Percentiles rank a stretch among this genome's conserved stretches.
These are phyloP conservation scores for Anarsia innoxiella DNA, from an alignment of 2,888 invertebrate species.

Conservation along the genomic window DNA sequence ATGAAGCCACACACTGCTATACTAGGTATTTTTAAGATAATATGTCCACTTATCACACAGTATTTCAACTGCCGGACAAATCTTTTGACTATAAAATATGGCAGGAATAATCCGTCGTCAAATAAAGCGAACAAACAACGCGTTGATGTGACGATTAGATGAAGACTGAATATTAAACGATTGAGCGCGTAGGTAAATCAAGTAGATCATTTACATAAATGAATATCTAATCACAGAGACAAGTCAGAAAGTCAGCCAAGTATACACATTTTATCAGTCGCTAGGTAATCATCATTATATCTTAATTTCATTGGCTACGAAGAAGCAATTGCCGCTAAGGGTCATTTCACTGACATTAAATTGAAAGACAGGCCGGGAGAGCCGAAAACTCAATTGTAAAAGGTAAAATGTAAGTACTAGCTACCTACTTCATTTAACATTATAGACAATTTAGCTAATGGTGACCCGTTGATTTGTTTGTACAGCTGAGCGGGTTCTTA, in stretches of 20 bases:
- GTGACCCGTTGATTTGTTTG: constrained; percentile 2
- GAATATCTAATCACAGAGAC: constrained; percentile 31
- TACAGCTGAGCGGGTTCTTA: too few relatives aligned
- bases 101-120: background rate
- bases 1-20: background rate
- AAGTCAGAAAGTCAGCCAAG: constrained; percentile 15
- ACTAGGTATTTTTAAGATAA: background rate
- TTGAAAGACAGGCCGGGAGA: constrained; percentile 9
- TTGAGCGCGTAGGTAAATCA: constrained; percentile 24
- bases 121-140: constrained; percentile 26
- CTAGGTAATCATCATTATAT: constrained; percentile 10
- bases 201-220: constrained; percentile 46
- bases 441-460: constrained; percentile 5
- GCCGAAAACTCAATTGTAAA: constrained; percentile 9
- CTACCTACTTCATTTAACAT: constrained; percentile 5
- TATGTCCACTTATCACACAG: background rate
- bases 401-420: constrained; percentile 9
- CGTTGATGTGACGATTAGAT: constrained; percentile 29
- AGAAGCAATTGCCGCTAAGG: constrained; percentile 23
- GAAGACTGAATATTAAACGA: constrained; percentile 35
- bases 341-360: constrained; percentile 16
- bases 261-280: constrained; percentile 11
- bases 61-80: background rate
- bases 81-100: background rate
- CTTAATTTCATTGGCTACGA: constrained; percentile 21